A percentile compares a stretch with the other conserved stretches of the same genome.
Evolutionary conservation across 1,140 invertebrate genomes (phyloP).

Genomic region (Globodera ellingtonae): DNA sequence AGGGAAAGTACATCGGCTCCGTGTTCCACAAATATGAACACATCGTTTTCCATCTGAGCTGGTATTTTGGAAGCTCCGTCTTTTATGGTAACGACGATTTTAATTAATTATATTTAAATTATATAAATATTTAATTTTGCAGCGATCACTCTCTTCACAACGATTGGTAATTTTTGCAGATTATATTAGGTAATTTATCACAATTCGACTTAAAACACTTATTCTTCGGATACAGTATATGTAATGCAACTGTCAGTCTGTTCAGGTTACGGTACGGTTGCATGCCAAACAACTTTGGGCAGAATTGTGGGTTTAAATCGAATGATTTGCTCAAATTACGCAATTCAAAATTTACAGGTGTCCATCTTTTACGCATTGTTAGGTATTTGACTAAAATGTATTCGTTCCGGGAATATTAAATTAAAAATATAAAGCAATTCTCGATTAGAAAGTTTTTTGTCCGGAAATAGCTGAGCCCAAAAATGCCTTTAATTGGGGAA

Average conservation of each 20-base stretch:
- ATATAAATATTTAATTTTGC: slow-evolving; percentile 10
- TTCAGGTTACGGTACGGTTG: slow-evolving; percentile 39
- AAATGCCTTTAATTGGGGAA: no score
- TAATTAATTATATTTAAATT: background rate
- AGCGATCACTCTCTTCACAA: slow-evolving; percentile 38
- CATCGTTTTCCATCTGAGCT: slow-evolving; percentile 30
- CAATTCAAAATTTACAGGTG: background rate
- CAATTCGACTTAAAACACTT: background rate
- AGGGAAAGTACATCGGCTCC: slow-evolving; percentile 38
- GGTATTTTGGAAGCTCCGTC: slow-evolving; percentile 45
- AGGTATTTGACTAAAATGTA: slow-evolving; percentile 27
- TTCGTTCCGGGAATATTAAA: background rate
- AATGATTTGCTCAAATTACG: background rate
- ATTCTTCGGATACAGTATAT: background rate
- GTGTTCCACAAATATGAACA: slow-evolving; percentile 50
- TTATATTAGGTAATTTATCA: background rate
- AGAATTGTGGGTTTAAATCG: slow-evolving; percentile 25
- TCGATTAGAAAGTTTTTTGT: no score
- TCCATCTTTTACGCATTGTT: slow-evolving; percentile 38
- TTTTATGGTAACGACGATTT: slow-evolving; percentile 31
- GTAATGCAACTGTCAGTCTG: background rate
- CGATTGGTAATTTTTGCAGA: slow-evolving; percentile 28
- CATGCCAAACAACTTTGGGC: slow-evolving; percentile 41
- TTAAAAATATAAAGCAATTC: background rate
- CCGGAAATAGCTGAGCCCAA: no score